Evolutionary conservation across 2,888 invertebrate species (phyloP).

Genomic region (Agrypnus murinus): DNA sequence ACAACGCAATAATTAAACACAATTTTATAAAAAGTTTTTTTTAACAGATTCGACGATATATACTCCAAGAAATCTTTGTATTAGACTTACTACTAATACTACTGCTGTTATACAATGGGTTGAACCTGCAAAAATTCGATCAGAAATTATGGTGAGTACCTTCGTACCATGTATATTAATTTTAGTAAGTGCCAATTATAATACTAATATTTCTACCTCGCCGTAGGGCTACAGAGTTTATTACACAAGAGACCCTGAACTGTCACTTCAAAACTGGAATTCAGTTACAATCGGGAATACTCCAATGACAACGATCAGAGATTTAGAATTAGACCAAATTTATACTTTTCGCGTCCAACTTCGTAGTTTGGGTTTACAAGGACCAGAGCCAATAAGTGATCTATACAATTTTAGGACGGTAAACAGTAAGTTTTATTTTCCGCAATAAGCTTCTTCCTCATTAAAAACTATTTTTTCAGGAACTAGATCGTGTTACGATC

Average conservation of each 20-base stretch:
- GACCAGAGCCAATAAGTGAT: slow-evolving; percentile 90
- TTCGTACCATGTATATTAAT: background rate
- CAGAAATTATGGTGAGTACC: slow-evolving; percentile 89
- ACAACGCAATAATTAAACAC: too few species aligned
- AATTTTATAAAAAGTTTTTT: background rate
- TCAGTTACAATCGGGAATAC: slow-evolving; percentile 91
- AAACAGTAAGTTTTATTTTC: slow-evolving; percentile 78
- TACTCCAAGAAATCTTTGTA: slow-evolving; percentile 65
- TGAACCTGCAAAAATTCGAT: slow-evolving; percentile 94
- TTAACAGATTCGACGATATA: slow-evolving; percentile 19
- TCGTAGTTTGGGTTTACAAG: slow-evolving; percentile 84
- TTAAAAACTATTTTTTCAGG: slow-evolving; percentile 12
- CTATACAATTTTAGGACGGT: slow-evolving; percentile 94
- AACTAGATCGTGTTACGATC: slow-evolving; percentile 77
- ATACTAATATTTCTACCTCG: too few species aligned
- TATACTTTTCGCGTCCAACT: slow-evolving; percentile 92
- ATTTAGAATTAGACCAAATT: slow-evolving; percentile 89
- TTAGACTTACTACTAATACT: slow-evolving; percentile 89
- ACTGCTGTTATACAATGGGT: slow-evolving; percentile 97
- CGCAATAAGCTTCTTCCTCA: background rate
- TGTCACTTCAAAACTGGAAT: slow-evolving; percentile 88
- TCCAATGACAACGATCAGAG: slow-evolving; percentile 89
- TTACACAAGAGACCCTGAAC: slow-evolving; percentile 88
- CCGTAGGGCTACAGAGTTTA: slow-evolving; percentile 95
- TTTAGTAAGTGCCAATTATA: too few species aligned